Evolutionary conservation across 53 echinoderm and acorn worm species (phyloP), one percentile per base, ranked within the genome.

Genomic region (Henricia sp.): DNA sequence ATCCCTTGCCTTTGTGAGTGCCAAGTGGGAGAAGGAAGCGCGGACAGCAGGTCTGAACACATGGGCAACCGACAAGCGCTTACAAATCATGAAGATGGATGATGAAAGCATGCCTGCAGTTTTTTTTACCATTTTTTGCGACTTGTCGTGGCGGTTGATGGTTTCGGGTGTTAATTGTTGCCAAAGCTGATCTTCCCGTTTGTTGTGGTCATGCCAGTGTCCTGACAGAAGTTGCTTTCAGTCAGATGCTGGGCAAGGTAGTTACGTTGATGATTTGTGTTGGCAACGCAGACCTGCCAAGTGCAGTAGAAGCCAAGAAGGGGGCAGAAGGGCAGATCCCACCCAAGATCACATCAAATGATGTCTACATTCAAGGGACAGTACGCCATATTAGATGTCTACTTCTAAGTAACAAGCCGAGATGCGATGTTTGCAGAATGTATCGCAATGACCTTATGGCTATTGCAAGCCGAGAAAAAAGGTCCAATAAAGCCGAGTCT

Each of bases 241-340:
- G 3, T 6, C 8, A 6, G 4, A 16, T 2, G 66, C 16, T 66
- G 66, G 37, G 36, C 3, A 66, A 34, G 20, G 27, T 66, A 4
- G 2, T 38, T 36, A 28, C 36, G 19, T n/a, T 66, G 35, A 37
- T 66, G 19, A 53, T 66, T 1, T 37, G 37, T 37, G 37, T 35
- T 37, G 66, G 66, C 37, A 66, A 66, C 37, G 38, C 19, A 0
- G 66, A 66, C 13, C 68, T 68, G 13, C 68, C 19, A 6, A 14
- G 43, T 20, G 68, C 25, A 0, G 68, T 68, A 26, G 68, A 40
- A 43, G 68, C 68, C n/a, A 68, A 68, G 43, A 68, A 68, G 23
- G 68, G 68, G 68, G 13, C 68, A 68, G 41, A 68, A 2, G 42
- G 68, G 41, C 68, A 68, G 68, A 19, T 68, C 19, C 43, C 68